Evolutionary conservation across 2,113 vertebrate species (phyloP).

Genomic region (Asarcornis scutulata): DNA sequence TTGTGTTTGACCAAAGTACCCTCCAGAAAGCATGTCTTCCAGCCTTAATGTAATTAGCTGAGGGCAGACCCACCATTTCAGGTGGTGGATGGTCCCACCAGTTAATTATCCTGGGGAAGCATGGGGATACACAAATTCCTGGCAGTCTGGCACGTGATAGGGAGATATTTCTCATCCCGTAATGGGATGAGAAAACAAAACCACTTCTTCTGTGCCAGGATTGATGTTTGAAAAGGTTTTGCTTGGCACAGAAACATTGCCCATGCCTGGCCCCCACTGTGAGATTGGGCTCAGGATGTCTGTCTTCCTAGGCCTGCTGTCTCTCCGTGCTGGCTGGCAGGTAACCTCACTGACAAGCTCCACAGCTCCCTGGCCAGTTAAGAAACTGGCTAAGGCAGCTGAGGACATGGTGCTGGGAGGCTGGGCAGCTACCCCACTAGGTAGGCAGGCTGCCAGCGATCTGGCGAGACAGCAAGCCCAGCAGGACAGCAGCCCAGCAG

Average conservation of each 20-base stretch:
- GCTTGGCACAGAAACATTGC: background rate
- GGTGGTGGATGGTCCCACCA: background rate
- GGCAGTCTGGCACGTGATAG: background rate
- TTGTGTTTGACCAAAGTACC: background rate
- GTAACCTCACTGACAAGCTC: background rate
- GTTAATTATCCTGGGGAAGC: background rate
- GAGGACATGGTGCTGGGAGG: background rate
- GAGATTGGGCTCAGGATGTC: accelerated
- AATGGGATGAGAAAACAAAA: background rate
- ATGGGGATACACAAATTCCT: background rate
- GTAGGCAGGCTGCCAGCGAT: background rate
- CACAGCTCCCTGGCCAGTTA: background rate
- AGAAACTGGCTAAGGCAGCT: background rate
- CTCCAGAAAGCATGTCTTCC: background rate
- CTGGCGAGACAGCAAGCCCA: accelerated
- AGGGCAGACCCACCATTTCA: background rate
- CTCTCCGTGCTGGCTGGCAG: background rate
- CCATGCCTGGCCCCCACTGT: background rate
- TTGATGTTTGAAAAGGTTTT: background rate
- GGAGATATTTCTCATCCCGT: background rate
- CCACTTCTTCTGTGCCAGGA: background rate
- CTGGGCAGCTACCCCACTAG: background rate
- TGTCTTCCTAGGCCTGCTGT: background rate
- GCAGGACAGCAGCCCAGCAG: background rate
- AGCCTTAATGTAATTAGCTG: background rate